phyloP scores from a whole-genome alignment of 2,113 vertebrate species.

The Percopsis transmontana region DNA sequence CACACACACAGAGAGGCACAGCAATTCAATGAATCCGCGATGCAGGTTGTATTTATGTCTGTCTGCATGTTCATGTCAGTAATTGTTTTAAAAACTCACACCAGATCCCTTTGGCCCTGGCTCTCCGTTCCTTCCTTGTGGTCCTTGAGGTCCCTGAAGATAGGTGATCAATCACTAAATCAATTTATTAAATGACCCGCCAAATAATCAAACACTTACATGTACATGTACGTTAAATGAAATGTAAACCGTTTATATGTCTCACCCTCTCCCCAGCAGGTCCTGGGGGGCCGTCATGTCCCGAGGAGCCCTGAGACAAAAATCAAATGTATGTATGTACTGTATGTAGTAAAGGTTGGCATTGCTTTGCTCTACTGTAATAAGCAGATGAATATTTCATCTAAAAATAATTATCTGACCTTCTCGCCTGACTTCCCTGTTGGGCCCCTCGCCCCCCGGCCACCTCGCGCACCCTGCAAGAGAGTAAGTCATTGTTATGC shows the following conservation, averaged over 20 bases:
- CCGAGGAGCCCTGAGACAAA: slow-evolving; percentile 85
- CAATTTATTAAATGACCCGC: neutral
- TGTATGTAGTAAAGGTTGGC: too few relatives aligned
- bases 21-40: neutral
- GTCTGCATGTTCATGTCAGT: slow-evolving; percentile 8
- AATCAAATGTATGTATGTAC: too few relatives aligned
- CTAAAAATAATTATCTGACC: slow-evolving; percentile 74
- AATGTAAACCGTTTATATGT: neutral
- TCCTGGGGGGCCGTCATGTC: slow-evolving; percentile 90
- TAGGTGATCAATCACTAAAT: slow-evolving; percentile 11
- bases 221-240: neutral
- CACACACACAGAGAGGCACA: slow-evolving; percentile 9
- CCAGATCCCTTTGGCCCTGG: slow-evolving; percentile 93
- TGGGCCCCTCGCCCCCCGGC: slow-evolving; percentile 88
- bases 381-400: slow-evolving; percentile 1
- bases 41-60: neutral
- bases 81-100: slow-evolving; percentile 76
- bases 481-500: too few relatives aligned
- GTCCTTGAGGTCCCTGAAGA: slow-evolving; percentile 90
- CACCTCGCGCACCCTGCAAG: slow-evolving; percentile 87
- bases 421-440: slow-evolving; percentile 96
- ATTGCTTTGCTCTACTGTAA: neutral
- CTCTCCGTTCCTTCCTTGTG: slow-evolving; percentile 92
- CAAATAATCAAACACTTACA: neutral
- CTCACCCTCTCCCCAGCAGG: slow-evolving; percentile 92